Percentiles rank a stretch among this genome's conserved stretches.
Evolutionary conservation across 2,888 invertebrate genomes (phyloP).

Genomic region (Acutogordius australiensis): DNA sequence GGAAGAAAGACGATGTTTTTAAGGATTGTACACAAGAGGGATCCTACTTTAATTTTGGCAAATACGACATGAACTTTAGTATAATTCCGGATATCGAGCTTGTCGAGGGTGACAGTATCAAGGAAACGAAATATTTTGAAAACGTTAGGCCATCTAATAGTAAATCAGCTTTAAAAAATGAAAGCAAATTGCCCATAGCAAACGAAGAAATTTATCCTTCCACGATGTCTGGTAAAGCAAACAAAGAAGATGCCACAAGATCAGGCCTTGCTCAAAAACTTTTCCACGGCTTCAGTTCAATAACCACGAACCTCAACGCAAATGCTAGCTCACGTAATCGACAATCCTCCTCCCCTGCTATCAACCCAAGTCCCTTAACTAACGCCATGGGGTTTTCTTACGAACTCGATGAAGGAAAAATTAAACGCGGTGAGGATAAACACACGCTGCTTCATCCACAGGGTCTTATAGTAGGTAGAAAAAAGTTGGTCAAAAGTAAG

Average conservation of each 20-base stretch:
- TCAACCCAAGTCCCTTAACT: not conserved
- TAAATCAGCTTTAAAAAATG: not conserved
- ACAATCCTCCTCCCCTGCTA: too few species aligned
- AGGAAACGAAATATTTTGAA: not conserved
- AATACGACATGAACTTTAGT: not conserved
- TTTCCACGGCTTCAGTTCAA: not conserved
- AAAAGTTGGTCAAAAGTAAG: not conserved
- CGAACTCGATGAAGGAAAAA: too few species aligned
- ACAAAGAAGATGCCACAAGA: too few species aligned
- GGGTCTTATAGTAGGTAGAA: not conserved
- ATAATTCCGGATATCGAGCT: not conserved
- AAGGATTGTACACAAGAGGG: not conserved
- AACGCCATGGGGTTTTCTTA: not conserved
- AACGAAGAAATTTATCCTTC: not conserved
- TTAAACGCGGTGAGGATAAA: too few species aligned
- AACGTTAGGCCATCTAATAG: not conserved
- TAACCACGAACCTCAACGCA: not conserved
- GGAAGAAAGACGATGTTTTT: too few species aligned
- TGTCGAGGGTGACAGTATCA: not conserved
- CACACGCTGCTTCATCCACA: not conserved
- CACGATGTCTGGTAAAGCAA: not conserved
- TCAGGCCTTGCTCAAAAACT: too few species aligned
- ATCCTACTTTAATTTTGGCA: slow-evolving; percentile 3
- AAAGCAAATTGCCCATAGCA: too few species aligned
- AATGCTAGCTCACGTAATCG: too few species aligned